Evolutionary conservation across 2,797 vertebrate genomes (phyloP).

Genomic region (Siniperca scherzeri): DNA sequence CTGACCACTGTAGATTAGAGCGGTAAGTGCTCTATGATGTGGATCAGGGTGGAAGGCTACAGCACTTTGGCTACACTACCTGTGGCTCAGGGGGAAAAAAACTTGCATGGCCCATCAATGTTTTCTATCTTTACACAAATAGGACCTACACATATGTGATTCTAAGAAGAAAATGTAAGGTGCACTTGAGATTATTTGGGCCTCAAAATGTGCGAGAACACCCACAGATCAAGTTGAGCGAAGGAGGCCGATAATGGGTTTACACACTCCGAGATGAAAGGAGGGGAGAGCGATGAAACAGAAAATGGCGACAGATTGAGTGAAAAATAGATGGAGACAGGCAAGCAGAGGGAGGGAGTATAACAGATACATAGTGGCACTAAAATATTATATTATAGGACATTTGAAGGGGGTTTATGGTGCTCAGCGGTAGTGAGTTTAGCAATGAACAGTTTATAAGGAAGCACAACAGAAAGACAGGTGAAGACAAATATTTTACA

Average conservation of each 20-base stretch:
- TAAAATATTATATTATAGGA: neutral
- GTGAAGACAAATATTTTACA: constrained; percentile 7
- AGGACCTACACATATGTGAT: neutral
- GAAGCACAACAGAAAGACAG: neutral
- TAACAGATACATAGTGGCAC: neutral
- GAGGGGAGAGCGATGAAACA: constrained; percentile 1
- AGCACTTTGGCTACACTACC: neutral
- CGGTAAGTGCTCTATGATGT: neutral
- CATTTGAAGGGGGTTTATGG: neutral
- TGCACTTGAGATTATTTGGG: neutral
- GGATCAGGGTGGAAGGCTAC: neutral
- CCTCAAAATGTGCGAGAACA: constrained; percentile 35
- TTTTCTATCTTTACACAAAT: neutral
- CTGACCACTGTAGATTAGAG: neutral
- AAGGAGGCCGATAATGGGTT: constrained; percentile 15
- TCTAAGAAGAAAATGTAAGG: neutral
- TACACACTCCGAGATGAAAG: constrained; percentile 30
- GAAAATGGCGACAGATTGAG: neutral
- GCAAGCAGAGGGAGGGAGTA: neutral
- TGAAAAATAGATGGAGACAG: constrained; percentile 7
- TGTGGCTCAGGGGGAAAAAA: neutral
- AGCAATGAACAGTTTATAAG: neutral
- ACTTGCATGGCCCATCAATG: neutral
- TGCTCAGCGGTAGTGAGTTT: neutral
- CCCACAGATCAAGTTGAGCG: constrained; percentile 41